phyloP scores from a whole-genome alignment of 92 coral and sea anemone species.

The Plumapathes pennacea region DNA sequence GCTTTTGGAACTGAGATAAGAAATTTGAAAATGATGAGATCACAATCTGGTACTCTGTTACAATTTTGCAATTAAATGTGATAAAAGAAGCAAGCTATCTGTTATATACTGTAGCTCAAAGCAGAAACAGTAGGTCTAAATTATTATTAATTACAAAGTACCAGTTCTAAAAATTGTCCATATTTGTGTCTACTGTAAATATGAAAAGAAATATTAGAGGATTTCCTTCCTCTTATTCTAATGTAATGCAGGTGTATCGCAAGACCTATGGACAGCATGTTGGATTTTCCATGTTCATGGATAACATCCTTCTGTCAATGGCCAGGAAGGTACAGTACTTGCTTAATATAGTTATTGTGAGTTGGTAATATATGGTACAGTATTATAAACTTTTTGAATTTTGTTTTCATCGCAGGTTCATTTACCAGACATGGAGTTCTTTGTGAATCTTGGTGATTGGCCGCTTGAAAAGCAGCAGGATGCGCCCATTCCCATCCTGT shows the following conservation, averaged over 20 bases:
- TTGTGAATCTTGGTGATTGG: constrained; percentile 99
- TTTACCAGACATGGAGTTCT: constrained; percentile 95
- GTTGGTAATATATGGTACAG: background rate
- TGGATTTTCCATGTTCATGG: constrained; percentile 98
- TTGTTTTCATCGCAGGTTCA: constrained; percentile 51
- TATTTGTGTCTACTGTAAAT: no score
- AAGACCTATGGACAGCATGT: constrained; percentile 96
- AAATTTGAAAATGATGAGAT: no score
- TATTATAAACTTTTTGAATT: background rate
- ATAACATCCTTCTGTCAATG: constrained; percentile 81
- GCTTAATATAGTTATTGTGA: background rate
- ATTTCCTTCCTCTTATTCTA: background rate
- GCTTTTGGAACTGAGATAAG: no score
- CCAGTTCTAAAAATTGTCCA: no score
- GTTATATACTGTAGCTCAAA: no score
- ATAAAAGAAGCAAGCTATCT: no score
- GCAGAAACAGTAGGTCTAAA: no score
- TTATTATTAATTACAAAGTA: no score
- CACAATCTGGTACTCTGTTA: no score
- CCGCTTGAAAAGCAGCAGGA: constrained; percentile 63
- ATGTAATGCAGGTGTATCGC: constrained; percentile 67
- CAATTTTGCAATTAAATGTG: no score
- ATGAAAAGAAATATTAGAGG: no score
- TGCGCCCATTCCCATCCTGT: constrained; percentile 79
- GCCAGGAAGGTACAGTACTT: constrained; percentile 71